A percentile compares a stretch with the other conserved stretches of the same genome.
phyloP scores from a whole-genome alignment of 2,113 vertebrate genomes.

The Alethe castanea region DNA sequence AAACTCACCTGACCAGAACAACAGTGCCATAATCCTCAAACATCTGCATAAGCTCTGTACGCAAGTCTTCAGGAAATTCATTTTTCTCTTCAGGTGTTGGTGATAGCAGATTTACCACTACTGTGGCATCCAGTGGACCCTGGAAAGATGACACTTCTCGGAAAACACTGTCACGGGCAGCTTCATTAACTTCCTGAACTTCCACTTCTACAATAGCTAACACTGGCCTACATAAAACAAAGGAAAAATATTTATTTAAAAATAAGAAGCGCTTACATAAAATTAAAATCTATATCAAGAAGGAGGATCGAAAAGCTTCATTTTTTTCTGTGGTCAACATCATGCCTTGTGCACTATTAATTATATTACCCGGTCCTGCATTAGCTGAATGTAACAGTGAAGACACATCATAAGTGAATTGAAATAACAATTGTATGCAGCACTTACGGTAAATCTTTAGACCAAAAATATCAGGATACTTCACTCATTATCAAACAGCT shows the following conservation, averaged over 20 bases:
- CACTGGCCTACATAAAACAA: conserved; percentile 70
- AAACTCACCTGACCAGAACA: conserved; percentile 75
- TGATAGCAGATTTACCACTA: conserved; percentile 72
- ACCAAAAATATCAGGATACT: not conserved
- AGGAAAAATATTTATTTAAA: not conserved
- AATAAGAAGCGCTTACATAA: not conserved
- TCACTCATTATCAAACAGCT: not conserved
- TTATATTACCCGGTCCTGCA: not conserved
- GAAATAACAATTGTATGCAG: not conserved
- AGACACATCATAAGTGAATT: not conserved
- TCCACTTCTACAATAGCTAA: conserved; percentile 81
- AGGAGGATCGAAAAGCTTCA: not conserved
- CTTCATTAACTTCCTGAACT: conserved; percentile 75
- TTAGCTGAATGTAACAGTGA: not conserved
- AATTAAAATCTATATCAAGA: not conserved
- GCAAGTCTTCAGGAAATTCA: conserved; percentile 78
- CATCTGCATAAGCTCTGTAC: conserved; percentile 75
- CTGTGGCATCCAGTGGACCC: conserved; percentile 79
- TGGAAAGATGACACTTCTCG: conserved; percentile 80
- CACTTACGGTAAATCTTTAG: not conserved
- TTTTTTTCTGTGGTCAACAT: not conserved
- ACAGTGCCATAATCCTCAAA: conserved; percentile 75
- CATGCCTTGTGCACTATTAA: not conserved
- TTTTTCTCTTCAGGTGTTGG: conserved; percentile 69
- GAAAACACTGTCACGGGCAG: conserved; percentile 76